Evolutionary conservation across 2,113 vertebrate species (phyloP).

Genomic region (Seriola rivoliana): DNA sequence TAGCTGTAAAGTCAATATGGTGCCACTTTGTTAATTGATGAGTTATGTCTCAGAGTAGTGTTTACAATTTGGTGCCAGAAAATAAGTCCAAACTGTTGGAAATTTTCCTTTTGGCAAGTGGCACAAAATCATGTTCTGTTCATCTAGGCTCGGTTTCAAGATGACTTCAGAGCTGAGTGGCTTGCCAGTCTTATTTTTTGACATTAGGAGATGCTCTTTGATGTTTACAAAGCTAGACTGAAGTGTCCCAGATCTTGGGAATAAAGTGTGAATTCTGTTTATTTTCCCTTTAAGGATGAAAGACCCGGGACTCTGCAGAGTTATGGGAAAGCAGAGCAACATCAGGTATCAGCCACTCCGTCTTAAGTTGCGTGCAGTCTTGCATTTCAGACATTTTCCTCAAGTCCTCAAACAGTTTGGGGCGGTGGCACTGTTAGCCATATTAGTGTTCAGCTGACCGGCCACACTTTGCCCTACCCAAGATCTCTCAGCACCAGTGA

Average conservation of each 20-base stretch:
- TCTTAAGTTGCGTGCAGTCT: slow-evolving; percentile 42
- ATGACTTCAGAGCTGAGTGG: slow-evolving; percentile 55
- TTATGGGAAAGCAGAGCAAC: slow-evolving; percentile 5
- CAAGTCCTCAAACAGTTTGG: slow-evolving; percentile 46
- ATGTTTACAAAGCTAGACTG: slow-evolving; percentile 41
- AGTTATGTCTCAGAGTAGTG: slow-evolving; percentile 47
- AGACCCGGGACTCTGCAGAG: slow-evolving; percentile 15
- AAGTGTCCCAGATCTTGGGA: slow-evolving; percentile 54
- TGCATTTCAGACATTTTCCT: slow-evolving; percentile 51
- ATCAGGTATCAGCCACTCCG: slow-evolving; percentile 22
- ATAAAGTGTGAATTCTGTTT: slow-evolving; percentile 59
- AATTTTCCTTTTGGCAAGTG: slow-evolving; percentile 47
- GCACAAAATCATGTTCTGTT: slow-evolving; percentile 56
- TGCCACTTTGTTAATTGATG: slow-evolving; percentile 64
- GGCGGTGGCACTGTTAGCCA: slow-evolving; percentile 50
- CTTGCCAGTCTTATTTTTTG: slow-evolving; percentile 56
- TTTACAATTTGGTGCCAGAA: slow-evolving; percentile 48
- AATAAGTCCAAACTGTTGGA: slow-evolving; percentile 58
- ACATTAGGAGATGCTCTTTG: slow-evolving; percentile 38
- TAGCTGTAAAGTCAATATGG: slow-evolving; percentile 50
- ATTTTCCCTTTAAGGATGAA: slow-evolving; percentile 53
- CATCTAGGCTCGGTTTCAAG: slow-evolving; percentile 60
- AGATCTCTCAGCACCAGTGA: slow-evolving; percentile 40
- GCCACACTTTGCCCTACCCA: slow-evolving; percentile 37
- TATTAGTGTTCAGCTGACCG: slow-evolving; percentile 64